Evolutionary conservation across 2,797 vertebrate species (phyloP).

Genomic region (Myotis vivesi): DNA sequence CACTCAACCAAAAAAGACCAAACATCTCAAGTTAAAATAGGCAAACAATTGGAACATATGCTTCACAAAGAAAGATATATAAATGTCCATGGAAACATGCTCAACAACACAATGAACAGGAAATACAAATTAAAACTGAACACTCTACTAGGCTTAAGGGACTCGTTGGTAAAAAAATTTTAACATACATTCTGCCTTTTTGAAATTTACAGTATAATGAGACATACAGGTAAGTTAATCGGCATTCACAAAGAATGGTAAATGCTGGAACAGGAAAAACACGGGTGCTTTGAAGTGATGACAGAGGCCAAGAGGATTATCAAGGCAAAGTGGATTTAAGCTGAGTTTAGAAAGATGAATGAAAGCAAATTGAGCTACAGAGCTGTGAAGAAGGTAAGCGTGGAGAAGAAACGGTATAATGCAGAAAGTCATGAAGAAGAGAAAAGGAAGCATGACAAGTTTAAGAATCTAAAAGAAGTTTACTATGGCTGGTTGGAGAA

Average conservation of each 20-base stretch:
- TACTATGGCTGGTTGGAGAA: not conserved
- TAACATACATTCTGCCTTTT: not conserved
- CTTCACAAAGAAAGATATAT: not conserved
- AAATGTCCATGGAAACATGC: not conserved
- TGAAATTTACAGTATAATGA: not conserved
- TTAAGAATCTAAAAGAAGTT: not conserved
- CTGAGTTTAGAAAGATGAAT: not conserved
- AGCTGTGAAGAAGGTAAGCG: not conserved
- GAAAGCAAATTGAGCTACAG: not conserved
- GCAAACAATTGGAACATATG: not conserved
- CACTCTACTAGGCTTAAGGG: not conserved
- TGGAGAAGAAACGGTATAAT: not conserved
- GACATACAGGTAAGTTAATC: not conserved
- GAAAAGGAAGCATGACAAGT: not conserved
- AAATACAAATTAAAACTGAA: conserved; percentile 35
- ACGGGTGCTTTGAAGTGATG: not conserved
- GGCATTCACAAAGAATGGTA: not conserved
- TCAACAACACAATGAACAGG: not conserved
- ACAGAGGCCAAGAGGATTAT: not conserved
- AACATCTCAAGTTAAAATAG: not conserved
- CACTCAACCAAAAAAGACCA: not conserved
- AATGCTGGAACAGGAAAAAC: not conserved
- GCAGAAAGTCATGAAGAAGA: not conserved
- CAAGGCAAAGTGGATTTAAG: not conserved
- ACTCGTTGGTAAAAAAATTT: not conserved